These are phyloP conservation scores for Arion vulgaris DNA, from an alignment of 1,140 invertebrate species.

Conservation along the genomic window DNA sequence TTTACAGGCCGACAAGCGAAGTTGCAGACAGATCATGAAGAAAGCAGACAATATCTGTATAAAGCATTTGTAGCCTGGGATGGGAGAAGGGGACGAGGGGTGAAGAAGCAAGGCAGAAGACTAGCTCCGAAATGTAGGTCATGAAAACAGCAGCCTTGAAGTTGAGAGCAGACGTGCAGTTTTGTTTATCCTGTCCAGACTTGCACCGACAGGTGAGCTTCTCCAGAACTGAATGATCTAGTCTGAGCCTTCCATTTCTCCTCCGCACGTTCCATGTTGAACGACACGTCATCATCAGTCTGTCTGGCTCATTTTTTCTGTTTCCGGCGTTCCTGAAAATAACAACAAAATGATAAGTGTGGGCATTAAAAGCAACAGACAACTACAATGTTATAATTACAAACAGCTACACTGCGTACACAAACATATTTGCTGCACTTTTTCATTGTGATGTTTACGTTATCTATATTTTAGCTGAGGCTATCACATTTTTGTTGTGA, in stretches of 20 bases:
- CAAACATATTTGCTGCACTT: too few relatives aligned
- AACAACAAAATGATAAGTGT: too few relatives aligned
- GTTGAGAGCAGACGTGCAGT: neutral
- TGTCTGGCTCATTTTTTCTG: neutral
- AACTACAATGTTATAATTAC: too few relatives aligned
- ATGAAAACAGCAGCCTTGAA: neutral
- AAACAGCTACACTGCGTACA: too few relatives aligned
- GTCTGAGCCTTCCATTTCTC: neutral
- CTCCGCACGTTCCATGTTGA: neutral
- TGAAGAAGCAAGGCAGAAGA: neutral
- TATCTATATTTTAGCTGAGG: too few relatives aligned
- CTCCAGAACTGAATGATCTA: neutral
- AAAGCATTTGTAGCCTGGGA: neutral
- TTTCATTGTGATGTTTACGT: too few relatives aligned
- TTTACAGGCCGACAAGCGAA: neutral
- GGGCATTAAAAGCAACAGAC: too few relatives aligned
- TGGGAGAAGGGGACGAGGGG: neutral
- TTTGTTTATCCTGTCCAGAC: conserved; percentile 12
- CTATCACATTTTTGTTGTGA: too few relatives aligned
- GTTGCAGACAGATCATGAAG: neutral
- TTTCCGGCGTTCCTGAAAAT: neutral
- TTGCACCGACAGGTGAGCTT: neutral
- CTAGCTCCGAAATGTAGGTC: neutral
- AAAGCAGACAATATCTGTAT: neutral
- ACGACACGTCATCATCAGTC: neutral